Conservation (phyloP, 2,797 vertebrate species). For the Neoniphon sammara region DNA sequence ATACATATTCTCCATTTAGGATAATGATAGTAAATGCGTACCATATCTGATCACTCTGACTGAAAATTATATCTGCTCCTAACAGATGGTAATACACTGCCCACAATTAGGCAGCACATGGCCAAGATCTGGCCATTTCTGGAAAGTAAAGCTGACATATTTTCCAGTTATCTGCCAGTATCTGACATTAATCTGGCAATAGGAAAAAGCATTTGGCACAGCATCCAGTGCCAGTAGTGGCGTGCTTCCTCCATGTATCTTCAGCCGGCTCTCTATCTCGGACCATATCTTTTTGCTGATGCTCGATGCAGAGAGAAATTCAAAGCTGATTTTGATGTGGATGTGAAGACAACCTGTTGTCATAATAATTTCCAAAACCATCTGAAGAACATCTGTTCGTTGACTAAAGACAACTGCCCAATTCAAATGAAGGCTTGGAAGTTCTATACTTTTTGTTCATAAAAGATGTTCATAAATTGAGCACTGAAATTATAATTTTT, state of each 20-base stretch:
- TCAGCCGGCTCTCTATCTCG: constrained; percentile 56
- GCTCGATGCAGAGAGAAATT: constrained; percentile 17
- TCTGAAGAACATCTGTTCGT: constrained; percentile 53
- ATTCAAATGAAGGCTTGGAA: constrained; percentile 17
- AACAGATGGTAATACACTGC: constrained; percentile 85
- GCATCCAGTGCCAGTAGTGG: constrained; percentile 56
- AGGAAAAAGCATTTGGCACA: constrained; percentile 78
- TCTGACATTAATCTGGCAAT: constrained; percentile 83
- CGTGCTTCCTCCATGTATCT: constrained; percentile 74
- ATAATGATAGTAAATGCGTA: constrained; percentile 73
- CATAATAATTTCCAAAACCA: constrained; percentile 38
- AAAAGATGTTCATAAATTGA: constrained; percentile 22
- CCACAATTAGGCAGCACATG: constrained; percentile 85
- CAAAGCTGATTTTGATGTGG: constrained; percentile 29
- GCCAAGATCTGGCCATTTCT: constrained; percentile 84
- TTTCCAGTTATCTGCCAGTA: constrained; percentile 84
- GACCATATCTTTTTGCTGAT: constrained; percentile 40
- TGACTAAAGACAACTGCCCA: constrained; percentile 17
- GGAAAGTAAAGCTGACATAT: constrained; percentile 86
- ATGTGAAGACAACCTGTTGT: constrained; percentile 60
- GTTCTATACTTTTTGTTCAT: constrained; percentile 14
- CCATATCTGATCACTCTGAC: constrained; percentile 79
- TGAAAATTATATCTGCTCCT: constrained; percentile 81
- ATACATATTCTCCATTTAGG: constrained; percentile 67
- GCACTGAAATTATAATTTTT: constrained; percentile 57